These are phyloP conservation scores for Oryzias javanicus DNA, from an alignment of 2,113 vertebrate species.

Conservation along the genomic window DNA sequence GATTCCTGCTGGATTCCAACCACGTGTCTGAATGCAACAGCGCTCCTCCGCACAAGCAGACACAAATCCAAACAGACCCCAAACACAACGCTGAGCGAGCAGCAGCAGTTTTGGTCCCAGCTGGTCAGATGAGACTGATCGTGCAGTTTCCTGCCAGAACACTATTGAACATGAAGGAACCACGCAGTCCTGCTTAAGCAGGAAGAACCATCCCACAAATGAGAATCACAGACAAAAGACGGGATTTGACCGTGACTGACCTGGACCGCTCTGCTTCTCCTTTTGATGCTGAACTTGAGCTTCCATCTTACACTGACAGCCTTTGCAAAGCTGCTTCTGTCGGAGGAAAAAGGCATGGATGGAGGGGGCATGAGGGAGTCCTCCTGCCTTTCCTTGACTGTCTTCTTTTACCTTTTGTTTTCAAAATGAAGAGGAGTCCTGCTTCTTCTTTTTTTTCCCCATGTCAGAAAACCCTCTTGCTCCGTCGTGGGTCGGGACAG, in stretches of 20 bases:
- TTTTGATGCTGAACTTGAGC: slow-evolving; percentile 46
- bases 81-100: too few relatives aligned
- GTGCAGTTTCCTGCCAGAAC: not conserved
- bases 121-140: too few relatives aligned
- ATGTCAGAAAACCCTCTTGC: slow-evolving; percentile 39
- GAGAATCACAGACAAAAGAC: slow-evolving; percentile 5
- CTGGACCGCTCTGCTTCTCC: slow-evolving; percentile 55
- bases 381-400: slow-evolving; percentile 12
- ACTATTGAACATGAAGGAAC: not conserved
- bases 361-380: slow-evolving; percentile 37
- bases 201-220: not conserved
- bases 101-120: too few relatives aligned
- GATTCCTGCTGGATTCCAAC: too few relatives aligned
- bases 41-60: too few relatives aligned
- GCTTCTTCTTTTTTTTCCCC: slow-evolving; percentile 27
- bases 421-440: slow-evolving; percentile 29
- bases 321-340: slow-evolving; percentile 52
- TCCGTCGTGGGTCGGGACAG: slow-evolving; percentile 49
- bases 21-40: too few relatives aligned
- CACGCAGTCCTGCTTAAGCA: not conserved
- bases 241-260: slow-evolving; percentile 51
- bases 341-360: slow-evolving; percentile 38
- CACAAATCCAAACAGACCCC: too few relatives aligned
- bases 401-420: slow-evolving; percentile 25
- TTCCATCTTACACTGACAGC: slow-evolving; percentile 56